Conservation (phyloP, 2,113 vertebrate genomes). For the Saguinus midas region DNA sequence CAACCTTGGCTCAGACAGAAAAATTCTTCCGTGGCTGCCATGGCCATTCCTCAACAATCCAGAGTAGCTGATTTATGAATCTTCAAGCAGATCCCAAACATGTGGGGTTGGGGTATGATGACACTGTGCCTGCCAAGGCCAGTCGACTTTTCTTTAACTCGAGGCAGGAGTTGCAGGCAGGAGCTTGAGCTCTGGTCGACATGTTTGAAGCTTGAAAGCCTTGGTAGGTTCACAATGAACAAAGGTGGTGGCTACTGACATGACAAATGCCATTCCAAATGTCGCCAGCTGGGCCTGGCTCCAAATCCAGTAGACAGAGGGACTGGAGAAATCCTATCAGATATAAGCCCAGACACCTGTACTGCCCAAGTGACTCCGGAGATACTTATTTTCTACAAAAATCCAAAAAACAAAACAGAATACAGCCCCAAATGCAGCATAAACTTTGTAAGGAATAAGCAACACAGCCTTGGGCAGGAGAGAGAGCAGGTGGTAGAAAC, state of each 20-base stretch:
- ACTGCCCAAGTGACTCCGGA: slow-evolving; percentile 48
- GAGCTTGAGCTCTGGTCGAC: neutral
- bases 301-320: slow-evolving; percentile 6
- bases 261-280: neutral
- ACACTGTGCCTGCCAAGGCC: neutral
- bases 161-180: neutral
- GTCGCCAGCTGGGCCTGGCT: neutral
- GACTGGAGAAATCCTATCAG: neutral
- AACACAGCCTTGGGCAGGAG: slow-evolving; percentile 46
- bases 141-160: neutral
- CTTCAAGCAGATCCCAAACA: neutral
- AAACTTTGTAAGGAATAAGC: slow-evolving; percentile 69
- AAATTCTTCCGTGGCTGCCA: neutral
- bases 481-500: slow-evolving; percentile 57
- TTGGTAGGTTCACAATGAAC: neutral
- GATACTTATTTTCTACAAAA: slow-evolving; percentile 62
- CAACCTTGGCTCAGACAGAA: neutral
- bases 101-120: rapidly evolving
- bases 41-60: neutral
- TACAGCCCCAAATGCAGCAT: slow-evolving; percentile 62
- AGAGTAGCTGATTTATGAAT: neutral
- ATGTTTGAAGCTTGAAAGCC: neutral
- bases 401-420: neutral
- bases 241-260: neutral
- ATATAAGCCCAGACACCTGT: slow-evolving; percentile 33